Evolutionary conservation across 2,888 invertebrate genomes (phyloP).

Genomic region (Sicus ferrugineus): DNA sequence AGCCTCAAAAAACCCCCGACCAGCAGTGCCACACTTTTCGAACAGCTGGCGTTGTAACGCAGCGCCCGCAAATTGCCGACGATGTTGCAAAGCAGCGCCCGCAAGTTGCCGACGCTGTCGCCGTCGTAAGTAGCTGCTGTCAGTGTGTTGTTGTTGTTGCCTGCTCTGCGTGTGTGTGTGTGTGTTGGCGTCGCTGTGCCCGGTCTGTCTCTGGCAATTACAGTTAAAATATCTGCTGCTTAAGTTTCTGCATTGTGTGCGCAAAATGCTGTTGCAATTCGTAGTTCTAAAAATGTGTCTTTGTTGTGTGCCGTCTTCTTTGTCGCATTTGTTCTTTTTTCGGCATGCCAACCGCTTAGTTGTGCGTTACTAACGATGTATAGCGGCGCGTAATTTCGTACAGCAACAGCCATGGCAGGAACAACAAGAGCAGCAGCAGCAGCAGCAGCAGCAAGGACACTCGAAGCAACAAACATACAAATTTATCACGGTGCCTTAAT

Average conservation of each 20-base stretch:
- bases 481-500: slow-evolving; percentile 15
- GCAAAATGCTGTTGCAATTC: slow-evolving; percentile 29
- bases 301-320: not conserved
- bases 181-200: not conserved
- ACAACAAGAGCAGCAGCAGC: not conserved
- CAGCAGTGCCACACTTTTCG: too few relatives aligned
- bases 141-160: not conserved
- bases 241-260: slow-evolving; percentile 1
- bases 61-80: not conserved
- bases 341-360: not conserved
- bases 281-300: not conserved
- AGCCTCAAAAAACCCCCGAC: too few relatives aligned
- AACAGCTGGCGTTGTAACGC: too few relatives aligned
- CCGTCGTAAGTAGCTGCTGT: slow-evolving; percentile 8
- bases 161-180: not conserved
- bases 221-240: slow-evolving; percentile 27
- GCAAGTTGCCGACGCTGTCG: not conserved
- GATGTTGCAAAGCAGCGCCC: not conserved
- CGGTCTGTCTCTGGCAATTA: slow-evolving; percentile 31
- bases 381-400: slow-evolving; percentile 29
- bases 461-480: not conserved
- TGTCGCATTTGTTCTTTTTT: slow-evolving; percentile 4
- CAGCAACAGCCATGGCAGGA: not conserved
- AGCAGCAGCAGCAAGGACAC: not conserved
- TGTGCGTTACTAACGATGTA: slow-evolving; percentile 31